Evolutionary conservation across 2,797 vertebrate species (phyloP), one percentile per base, ranked within the genome.

Genomic region (Neostethus bicornis): DNA sequence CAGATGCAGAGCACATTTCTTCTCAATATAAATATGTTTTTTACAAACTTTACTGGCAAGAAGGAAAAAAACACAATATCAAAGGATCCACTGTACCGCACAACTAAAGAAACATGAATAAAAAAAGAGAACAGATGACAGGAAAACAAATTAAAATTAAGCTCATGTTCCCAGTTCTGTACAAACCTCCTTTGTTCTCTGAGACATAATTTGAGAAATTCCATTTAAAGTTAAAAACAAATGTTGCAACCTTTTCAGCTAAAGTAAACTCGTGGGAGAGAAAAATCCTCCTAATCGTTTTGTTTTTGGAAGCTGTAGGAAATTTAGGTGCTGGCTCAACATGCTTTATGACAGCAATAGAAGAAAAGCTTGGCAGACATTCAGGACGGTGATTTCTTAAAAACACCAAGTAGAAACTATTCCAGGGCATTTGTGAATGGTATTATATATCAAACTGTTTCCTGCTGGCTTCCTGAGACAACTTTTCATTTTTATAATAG

Each of bases 401-500:
- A 77, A 66, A 47, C 2, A 4, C n/a, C 51, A 60, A 68, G 42
- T 28, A 29, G 61, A 80, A 69, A 51, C 52, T 19, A 42, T 70
- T 84, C 85, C 88, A 89, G 85, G 56, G 80, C 79, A 72, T 86
- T 85, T 85, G 85, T 83, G 80, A 73, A 73, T 75, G 73, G 75
- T 57, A 71, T 42, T 44, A 45, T 63, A 66, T 73, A 88, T 84
- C 82, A 88, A 85, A 86, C 64, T 64, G 64, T 72, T 80, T 64
- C 42, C 51, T 66, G 71, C 61, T 72, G 14, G 74, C 77, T 85
- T 43, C 14, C 64, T 80, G 73, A 65, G 78, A 80, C 56, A 66
- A 57, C 79, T 80, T 90, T 85, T 80, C 81, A 90, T 87, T 87
- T 83, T 75, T 78, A 85, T 83, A 85, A 88, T 80, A 58, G 73